A percentile compares a stretch with the other conserved stretches of the same genome.
Evolutionary conservation across 2,797 vertebrate genomes (phyloP).

Genomic region (Chromis chromis): DNA sequence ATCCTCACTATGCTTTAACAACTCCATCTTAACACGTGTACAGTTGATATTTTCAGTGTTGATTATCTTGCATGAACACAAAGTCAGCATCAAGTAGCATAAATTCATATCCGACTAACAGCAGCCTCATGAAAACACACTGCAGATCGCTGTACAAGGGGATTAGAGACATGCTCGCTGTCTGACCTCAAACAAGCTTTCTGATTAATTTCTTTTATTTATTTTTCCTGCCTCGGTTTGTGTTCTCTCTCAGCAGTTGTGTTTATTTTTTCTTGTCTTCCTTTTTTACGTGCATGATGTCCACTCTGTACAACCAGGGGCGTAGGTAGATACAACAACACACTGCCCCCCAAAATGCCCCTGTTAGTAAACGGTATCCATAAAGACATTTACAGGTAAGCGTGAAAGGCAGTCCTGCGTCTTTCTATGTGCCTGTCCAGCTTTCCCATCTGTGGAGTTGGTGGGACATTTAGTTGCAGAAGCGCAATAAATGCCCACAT

Average conservation of each 20-base stretch:
- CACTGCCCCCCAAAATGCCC: conserved; percentile 94
- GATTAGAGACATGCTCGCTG: conserved; percentile 39
- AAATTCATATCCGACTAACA: conserved; percentile 14
- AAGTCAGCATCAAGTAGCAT: conserved; percentile 2
- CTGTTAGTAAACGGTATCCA: conserved; percentile 92
- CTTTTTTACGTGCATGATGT: conserved; percentile 66
- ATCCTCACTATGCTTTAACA: conserved; percentile 64
- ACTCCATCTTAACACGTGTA: conserved; percentile 63
- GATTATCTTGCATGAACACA: conserved; percentile 13
- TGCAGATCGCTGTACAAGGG: conserved; percentile 32
- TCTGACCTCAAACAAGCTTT: conserved; percentile 61
- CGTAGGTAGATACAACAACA: conserved; percentile 91
- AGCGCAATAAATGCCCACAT: conserved; percentile 30
- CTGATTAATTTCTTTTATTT: conserved; percentile 49
- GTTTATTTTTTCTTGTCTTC: conserved; percentile 54
- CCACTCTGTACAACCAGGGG: conserved; percentile 81
- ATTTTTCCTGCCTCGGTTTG: conserved; percentile 48
- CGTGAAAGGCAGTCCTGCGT: conserved; percentile 31
- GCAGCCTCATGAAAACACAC: conserved; percentile 5
- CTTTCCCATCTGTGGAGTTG: conserved; percentile 58
- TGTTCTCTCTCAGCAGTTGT: conserved; percentile 65
- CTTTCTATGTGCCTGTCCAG: conserved; percentile 36
- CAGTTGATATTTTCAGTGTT: conserved; percentile 26
- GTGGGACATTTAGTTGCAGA: conserved; percentile 40
- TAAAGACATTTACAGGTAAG: conserved; percentile 96